Conservation (phyloP, 2,888 invertebrate species). For the Zelleria hepariella region DNA sequence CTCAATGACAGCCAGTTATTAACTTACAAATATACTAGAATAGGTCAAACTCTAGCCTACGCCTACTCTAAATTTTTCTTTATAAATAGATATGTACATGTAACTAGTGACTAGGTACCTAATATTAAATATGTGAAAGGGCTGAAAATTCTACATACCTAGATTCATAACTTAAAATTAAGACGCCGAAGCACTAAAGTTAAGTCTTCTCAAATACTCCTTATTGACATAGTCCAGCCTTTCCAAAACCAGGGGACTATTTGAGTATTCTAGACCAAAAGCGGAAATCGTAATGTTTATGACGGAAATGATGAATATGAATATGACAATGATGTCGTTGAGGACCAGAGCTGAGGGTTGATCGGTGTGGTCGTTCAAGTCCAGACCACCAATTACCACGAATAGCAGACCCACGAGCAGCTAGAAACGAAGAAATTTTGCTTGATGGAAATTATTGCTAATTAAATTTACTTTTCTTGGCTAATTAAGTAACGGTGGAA, state of each 20-base stretch:
- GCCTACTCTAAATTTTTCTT: no score
- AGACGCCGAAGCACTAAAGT: conserved; percentile 12
- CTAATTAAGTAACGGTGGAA: no score
- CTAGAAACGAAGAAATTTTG: conserved; percentile 68
- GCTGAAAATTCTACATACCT: no score
- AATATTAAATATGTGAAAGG: no score
- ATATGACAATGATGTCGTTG: conserved; percentile 85
- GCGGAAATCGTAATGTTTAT: conserved; percentile 87
- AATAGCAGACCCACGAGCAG: conserved; percentile 86
- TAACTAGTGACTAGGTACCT: no score
- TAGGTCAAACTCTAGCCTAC: no score
- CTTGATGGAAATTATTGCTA: not conserved
- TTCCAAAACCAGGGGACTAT: conserved; percentile 72
- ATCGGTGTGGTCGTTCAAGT: conserved; percentile 82
- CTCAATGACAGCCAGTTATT: not conserved
- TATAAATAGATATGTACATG: no score
- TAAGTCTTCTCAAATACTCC: conserved; percentile 45
- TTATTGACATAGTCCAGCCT: conserved; percentile 48
- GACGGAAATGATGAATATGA: conserved; percentile 85
- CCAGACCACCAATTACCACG: conserved; percentile 85
- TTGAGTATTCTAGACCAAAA: conserved; percentile 86
- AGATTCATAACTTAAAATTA: no score
- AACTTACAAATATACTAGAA: no score
- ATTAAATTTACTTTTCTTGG: no score
- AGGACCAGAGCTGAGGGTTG: conserved; percentile 82